A percentile compares a stretch with the other conserved stretches of the same genome.
Conservation (phyloP, 53 echinoderm and acorn worm species). For the Arbacia lixula region DNA sequence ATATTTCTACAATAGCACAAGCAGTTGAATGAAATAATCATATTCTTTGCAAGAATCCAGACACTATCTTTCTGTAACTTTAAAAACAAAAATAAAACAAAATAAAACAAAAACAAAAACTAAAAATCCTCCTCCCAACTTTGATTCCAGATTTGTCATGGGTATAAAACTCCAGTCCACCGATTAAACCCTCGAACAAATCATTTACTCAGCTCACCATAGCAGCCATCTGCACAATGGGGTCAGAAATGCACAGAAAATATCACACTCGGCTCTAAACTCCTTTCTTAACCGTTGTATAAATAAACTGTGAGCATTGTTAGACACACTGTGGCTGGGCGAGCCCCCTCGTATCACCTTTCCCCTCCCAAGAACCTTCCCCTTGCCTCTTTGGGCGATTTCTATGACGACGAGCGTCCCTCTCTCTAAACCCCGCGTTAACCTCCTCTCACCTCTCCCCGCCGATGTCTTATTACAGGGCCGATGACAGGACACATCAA, state of each 20-base stretch:
- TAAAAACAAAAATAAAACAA: too few species aligned
- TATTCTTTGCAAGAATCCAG: too few species aligned
- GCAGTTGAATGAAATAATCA: too few species aligned
- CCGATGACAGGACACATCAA: slow-evolving; percentile 27
- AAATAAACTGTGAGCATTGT: slow-evolving; percentile 49
- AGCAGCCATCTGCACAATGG: too few species aligned
- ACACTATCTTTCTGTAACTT: too few species aligned
- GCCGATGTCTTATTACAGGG: slow-evolving; percentile 35
- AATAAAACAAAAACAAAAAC: too few species aligned
- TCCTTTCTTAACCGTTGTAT: slow-evolving; percentile 26
- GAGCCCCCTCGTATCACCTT: slow-evolving; percentile 14
- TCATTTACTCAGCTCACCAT: too few species aligned
- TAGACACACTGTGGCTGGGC: not conserved
- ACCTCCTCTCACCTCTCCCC: slow-evolving; percentile 32
- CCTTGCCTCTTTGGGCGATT: slow-evolving; percentile 4
- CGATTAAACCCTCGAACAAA: too few species aligned
- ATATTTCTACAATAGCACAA: too few species aligned
- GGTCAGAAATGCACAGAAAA: slow-evolving; percentile 12
- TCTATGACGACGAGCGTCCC: not conserved
- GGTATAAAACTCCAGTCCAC: too few species aligned
- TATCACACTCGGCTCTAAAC: slow-evolving; percentile 22
- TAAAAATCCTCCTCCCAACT: too few species aligned
- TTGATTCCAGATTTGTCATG: too few species aligned
- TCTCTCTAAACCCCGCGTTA: slow-evolving; percentile 15
- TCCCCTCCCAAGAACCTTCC: slow-evolving; percentile 25